Evolutionary conservation across 1,140 invertebrate species (phyloP), one percentile per base, ranked within the genome.

Genomic region (Vanessa tameamea): DNA sequence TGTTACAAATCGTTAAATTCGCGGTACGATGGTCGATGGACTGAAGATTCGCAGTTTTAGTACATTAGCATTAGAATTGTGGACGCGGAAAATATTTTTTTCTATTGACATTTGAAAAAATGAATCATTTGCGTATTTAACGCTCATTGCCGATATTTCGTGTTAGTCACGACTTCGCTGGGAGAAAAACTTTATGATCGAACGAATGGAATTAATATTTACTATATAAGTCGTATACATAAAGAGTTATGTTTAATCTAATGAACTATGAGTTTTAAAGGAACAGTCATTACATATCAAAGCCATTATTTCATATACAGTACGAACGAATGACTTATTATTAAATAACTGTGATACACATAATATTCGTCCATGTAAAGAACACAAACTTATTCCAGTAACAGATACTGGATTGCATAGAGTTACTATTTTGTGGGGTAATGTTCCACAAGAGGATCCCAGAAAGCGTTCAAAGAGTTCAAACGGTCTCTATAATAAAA

Each of bases 1-100:
- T 76, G 63, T 79, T 64, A 70, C 72, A 57, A 82, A 84, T 79
- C 63, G 61, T 66, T 69, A 47, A 51, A 51, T 53, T 68, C 68
- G 47, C 50, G 50, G 51, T 74, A 76, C 75, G 73, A 81, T 68
- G 75, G 72, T 75, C 75, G 73, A 81, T 65, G 75, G 73, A 78
- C 73, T 69, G 64, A 63, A 57, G 71, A 57, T 64, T 64, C 15
- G 16, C 15, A 68, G 48, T 57, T 48, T 57, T 47, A 26, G 16
- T 50, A 37, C 51, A 47, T 67, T 67, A 47, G 15, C 65, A 63
- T 61, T 48, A 61, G 68, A 72, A 72, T 72, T 55, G 50, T 47
- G 63, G 43, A 37, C 47, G 63, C 61, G 23, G 13, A 59, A 50
- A 51, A 43, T 13, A n/a, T 37, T 68, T 73, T 59, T 51, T 76